Evolutionary conservation across 2,888 invertebrate genomes (phyloP), one percentile per base, ranked within the genome.

Genomic region (Papilio protenor): DNA sequence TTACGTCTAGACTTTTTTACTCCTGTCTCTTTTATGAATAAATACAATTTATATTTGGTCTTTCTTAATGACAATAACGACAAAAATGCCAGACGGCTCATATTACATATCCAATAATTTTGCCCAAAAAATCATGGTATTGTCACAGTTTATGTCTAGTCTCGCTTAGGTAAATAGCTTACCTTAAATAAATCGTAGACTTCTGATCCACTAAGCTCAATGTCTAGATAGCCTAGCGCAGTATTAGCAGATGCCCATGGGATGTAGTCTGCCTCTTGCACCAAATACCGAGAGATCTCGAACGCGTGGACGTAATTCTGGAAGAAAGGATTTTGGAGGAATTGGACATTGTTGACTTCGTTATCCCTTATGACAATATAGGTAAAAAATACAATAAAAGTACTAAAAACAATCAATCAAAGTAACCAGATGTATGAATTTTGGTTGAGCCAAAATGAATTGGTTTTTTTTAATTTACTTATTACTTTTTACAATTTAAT

Each of bases 231-330:
- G 27, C 79, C 87, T 81, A 92, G 90, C 0, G 92, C 92, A 6
- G 89, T 87, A 81, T 90, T 89, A 14, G 88, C 91, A 1, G 95
- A 84, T 0, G 90, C 92, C 96, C 97, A 96, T 0, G 97, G 96
- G 21, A 96, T 93, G 86, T 96, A 96, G 83, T 97, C 96, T 0
- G 87, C 87, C 85, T 96, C 96, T 2, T 93, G 86, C 0, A 87
- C 87, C 83, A 97, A 88, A 86, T 97, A 97, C 11, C 88, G 87
- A 1, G 96, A 95, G 40, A 97, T 85, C 23, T 95, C 94, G 72
- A 97, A 90, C 0, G 96, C 94, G 27, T 91, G 81, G 0, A 85
- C 82, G 84, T 96, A 96, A 66, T 84, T 81, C 95, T 95, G 86
- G 3, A 82, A 84, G 75, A 49, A 79, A 75, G 81, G 80, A 66